Conservation (phyloP, 2,797 vertebrate genomes). For the Tenualosa ilisha region DNA sequence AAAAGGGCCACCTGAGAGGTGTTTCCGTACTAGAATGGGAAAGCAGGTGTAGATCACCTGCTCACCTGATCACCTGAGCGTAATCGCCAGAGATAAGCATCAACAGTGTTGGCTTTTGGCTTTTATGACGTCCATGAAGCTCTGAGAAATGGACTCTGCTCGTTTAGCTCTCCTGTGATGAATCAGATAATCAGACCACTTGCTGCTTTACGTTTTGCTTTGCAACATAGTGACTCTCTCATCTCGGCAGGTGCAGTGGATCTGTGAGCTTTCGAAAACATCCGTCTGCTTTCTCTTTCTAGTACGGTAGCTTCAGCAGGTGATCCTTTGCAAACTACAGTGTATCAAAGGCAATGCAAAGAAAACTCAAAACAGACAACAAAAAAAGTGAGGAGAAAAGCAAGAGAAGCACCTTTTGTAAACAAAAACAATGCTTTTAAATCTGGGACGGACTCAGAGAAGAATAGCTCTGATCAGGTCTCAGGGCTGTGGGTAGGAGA, state of each 20-base stretch:
- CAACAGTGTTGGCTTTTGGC: not conserved
- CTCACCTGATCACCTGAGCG: no score
- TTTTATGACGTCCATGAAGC: not conserved
- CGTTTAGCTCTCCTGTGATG: not conserved
- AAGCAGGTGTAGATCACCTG: constrained; percentile 24
- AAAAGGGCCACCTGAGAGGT: constrained; percentile 33
- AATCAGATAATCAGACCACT: not conserved
- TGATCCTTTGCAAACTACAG: constrained; percentile 32
- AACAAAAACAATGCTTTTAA: constrained; percentile 24
- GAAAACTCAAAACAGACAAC: constrained; percentile 6
- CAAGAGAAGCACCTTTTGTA: constrained; percentile 24
- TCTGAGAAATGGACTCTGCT: not conserved
- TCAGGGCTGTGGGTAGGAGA: not conserved
- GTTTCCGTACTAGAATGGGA: constrained; percentile 41
- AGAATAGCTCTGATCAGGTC: constrained; percentile 26
- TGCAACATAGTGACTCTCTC: not conserved
- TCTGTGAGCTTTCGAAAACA: not conserved
- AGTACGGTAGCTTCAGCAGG: constrained; percentile 36
- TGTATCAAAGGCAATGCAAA: constrained; percentile 23
- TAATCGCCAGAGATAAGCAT: not conserved
- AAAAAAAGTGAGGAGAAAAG: not conserved
- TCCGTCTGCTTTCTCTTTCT: constrained; percentile 32
- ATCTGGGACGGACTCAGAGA: not conserved
- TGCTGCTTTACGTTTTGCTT: not conserved
- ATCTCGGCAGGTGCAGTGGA: not conserved